Conservation (phyloP, 1,140 invertebrate species). For the Lanistes nyassanus region DNA sequence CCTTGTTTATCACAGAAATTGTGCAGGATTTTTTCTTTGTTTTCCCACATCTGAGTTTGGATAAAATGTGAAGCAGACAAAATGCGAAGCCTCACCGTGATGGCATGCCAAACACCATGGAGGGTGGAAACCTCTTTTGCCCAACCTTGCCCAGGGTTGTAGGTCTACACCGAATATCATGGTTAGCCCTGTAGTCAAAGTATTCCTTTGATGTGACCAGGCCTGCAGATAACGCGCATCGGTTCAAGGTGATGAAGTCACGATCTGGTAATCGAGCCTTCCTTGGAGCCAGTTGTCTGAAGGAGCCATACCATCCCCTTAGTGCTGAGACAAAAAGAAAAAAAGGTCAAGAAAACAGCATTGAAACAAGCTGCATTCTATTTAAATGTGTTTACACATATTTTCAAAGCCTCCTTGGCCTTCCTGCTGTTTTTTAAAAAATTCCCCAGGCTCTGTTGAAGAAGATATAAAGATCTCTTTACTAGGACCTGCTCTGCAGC, state of each 20-base stretch:
- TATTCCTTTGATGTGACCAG: conserved; percentile 57
- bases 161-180: conserved; percentile 55
- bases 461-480: too few species aligned
- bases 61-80: too few species aligned
- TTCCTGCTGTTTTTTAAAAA: too few species aligned
- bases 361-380: too few species aligned
- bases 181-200: conserved; percentile 58
- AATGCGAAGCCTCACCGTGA: conserved; percentile 56
- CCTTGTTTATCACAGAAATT: too few species aligned
- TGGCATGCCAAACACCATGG: conserved; percentile 60
- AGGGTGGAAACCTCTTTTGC: conserved; percentile 52
- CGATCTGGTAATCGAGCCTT: conserved; percentile 46
- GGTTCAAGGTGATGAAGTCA: conserved; percentile 63
- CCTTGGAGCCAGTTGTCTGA: conserved; percentile 43
- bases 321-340: conserved; percentile 29
- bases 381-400: too few species aligned
- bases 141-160: conserved; percentile 39
- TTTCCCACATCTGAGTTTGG: too few species aligned
- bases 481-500: too few species aligned
- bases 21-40: too few species aligned
- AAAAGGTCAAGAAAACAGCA: not conserved
- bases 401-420: too few species aligned
- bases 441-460: too few species aligned
- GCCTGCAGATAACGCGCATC: conserved; percentile 54
- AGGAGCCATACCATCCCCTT: conserved; percentile 30